phyloP scores from a whole-genome alignment of 2,888 invertebrate genomes.

The Caradrina kadenii region DNA sequence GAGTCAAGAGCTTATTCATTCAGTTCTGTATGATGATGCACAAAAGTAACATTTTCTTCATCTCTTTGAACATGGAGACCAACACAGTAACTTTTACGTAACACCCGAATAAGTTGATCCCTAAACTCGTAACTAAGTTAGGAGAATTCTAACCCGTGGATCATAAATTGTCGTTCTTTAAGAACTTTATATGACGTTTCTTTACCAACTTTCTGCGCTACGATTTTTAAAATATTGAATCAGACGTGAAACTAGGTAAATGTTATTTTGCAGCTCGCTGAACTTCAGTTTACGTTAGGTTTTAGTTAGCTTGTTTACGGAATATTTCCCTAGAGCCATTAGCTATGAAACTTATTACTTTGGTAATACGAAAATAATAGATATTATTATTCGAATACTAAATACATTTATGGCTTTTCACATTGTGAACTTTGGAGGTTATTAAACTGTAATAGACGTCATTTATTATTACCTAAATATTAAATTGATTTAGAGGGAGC shows the following conservation, averaged over 20 bases:
- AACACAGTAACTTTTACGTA: slow-evolving; percentile 26
- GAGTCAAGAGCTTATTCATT: too few relatives aligned
- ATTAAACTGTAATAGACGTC: too few relatives aligned
- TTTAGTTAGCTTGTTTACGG: slow-evolving; percentile 5
- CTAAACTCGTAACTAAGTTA: slow-evolving; percentile 48
- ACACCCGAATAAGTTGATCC: slow-evolving; percentile 42
- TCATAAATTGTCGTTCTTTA: slow-evolving; percentile 41
- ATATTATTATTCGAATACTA: too few relatives aligned
- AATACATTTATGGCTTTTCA: too few relatives aligned
- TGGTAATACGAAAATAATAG: neutral
- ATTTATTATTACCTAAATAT: too few relatives aligned
- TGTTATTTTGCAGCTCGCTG: slow-evolving; percentile 6
- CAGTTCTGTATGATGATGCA: neutral
- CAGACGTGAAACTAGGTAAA: slow-evolving; percentile 1
- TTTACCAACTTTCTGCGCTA: slow-evolving; percentile 27
- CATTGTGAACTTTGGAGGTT: too few relatives aligned
- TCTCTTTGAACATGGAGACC: slow-evolving; percentile 39
- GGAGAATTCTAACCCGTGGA: slow-evolving; percentile 12
- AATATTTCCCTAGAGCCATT: slow-evolving; percentile 5
- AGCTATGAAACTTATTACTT: slow-evolving; percentile 7
- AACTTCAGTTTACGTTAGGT: slow-evolving; percentile 3
- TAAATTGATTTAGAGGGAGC: too few relatives aligned
- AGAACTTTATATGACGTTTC: slow-evolving; percentile 29
- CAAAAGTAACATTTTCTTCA: slow-evolving; percentile 1
- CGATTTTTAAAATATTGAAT: slow-evolving; percentile 20